Conservation (phyloP, 2,113 vertebrate genomes). For the Oxyruncus cristatus region DNA sequence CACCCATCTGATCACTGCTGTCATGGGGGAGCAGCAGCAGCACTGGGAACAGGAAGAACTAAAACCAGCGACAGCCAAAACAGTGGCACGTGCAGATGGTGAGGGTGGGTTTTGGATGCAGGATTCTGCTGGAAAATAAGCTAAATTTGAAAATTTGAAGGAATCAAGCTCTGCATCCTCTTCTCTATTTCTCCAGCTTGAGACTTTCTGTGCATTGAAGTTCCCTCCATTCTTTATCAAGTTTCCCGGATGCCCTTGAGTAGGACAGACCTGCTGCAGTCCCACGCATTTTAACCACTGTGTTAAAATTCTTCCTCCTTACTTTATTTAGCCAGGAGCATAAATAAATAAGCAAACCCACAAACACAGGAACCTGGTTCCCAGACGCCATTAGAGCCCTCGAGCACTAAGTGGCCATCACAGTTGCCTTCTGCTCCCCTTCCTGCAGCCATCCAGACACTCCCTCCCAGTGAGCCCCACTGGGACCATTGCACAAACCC, state of each 20-base stretch:
- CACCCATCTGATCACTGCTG: neutral
- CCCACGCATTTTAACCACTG: neutral
- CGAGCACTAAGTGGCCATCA: neutral
- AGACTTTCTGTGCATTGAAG: neutral
- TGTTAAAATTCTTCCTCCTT: constrained; percentile 28
- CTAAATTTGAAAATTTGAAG: neutral
- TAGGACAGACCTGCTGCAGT: neutral
- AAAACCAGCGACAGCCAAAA: neutral
- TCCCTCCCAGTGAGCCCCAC: neutral
- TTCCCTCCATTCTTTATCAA: neutral
- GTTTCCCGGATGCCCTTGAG: neutral
- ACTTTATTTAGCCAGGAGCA: neutral
- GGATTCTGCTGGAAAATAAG: neutral
- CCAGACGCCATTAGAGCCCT: constrained; percentile 19
- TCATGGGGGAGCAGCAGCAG: neutral
- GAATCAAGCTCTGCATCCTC: neutral
- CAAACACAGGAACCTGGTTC: neutral
- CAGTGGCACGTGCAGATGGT: rapidly evolving
- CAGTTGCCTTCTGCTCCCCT: neutral
- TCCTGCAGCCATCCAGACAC: neutral
- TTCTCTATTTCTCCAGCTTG: neutral
- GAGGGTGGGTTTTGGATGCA: neutral
- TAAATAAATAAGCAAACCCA: constrained; percentile 24
- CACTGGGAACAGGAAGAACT: neutral
- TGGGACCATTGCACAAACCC: neutral